Evolutionary conservation across 2,797 vertebrate genomes (phyloP), one percentile per base, ranked within the genome.

Genomic region (Tragopan temminckii): DNA sequence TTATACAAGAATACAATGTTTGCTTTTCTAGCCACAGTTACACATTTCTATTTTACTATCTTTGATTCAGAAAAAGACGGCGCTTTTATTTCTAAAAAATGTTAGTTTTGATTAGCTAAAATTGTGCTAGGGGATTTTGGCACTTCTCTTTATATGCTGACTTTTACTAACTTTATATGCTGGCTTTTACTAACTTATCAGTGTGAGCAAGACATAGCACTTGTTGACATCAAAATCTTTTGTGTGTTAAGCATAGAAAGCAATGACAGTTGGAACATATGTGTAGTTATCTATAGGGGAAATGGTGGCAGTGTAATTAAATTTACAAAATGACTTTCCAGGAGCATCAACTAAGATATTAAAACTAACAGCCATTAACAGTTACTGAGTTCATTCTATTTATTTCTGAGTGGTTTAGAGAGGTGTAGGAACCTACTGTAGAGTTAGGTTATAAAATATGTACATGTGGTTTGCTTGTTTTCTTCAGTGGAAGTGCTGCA

Each of bases 11-110:
- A 19, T 8, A 9, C 7, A 8, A 5, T 45, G 29, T 40, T 31
- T 29, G 5, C 23, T 86, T 70, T 80, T 52, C 24, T 40, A 85
- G 20, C 5, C 5, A 5, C 12, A 38, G 9, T 4, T 88, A 5
- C 5, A 7, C 1, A 0, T 70, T 75, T 53, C 5, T 68, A 24
- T 67, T 61, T 36, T 25, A 7, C 19, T 62, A 0, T 31, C 11
- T 68, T 43, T 66, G 6, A 3, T 29, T 69, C 29, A 48, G 79
- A 52, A 58, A 63, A 3, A 8, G 3, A 2, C 15, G 40, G 2
- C 53, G 45, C 38, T 52, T 27, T 42, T 58, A 13, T 29, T 58
- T 81, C 70, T 58, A 11, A 70, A 5, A 80, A 80, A 42, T 6
- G 12, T 14, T 52, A 24, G 3, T 52, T 67, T 36, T 21, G 57